Evolutionary conservation across 2,113 vertebrate genomes (phyloP).

Genomic region (Dipodomys spectabilis): DNA sequence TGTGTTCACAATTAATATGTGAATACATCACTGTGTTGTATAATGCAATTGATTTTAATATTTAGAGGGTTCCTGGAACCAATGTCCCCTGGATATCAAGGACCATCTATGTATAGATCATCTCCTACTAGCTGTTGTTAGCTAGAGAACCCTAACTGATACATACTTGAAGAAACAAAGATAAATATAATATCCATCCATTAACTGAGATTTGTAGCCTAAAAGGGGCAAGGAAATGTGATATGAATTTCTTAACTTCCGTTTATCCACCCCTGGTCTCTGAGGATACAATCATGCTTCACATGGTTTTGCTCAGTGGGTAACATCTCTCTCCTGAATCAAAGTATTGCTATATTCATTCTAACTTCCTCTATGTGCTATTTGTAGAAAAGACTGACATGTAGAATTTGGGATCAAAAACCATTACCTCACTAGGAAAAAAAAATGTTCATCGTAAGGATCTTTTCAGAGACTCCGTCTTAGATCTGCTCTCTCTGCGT

Average conservation of each 20-base stretch:
- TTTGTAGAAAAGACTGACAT: background rate
- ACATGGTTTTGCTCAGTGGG: background rate
- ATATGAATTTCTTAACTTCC: background rate
- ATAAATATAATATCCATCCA: background rate
- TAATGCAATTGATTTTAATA: background rate
- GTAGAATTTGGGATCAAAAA: background rate
- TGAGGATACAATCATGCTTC: background rate
- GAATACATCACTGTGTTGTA: background rate
- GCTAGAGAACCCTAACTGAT: background rate
- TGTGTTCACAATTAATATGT: background rate
- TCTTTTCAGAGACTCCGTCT: too few relatives aligned
- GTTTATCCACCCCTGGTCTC: background rate
- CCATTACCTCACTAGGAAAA: background rate
- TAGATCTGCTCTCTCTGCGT: too few relatives aligned
- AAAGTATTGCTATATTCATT: background rate
- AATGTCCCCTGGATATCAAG: background rate
- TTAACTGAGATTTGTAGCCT: background rate
- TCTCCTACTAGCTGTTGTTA: background rate
- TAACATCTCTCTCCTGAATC: background rate
- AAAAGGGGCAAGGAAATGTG: background rate
- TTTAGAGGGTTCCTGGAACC: background rate
- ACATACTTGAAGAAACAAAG: background rate
- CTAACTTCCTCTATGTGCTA: background rate
- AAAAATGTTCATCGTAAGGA: background rate
- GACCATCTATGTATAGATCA: too few relatives aligned